Base-by-base conservation (phyloP, 2,113 vertebrate genomes). In the Quiscalus mexicanus region DNA sequence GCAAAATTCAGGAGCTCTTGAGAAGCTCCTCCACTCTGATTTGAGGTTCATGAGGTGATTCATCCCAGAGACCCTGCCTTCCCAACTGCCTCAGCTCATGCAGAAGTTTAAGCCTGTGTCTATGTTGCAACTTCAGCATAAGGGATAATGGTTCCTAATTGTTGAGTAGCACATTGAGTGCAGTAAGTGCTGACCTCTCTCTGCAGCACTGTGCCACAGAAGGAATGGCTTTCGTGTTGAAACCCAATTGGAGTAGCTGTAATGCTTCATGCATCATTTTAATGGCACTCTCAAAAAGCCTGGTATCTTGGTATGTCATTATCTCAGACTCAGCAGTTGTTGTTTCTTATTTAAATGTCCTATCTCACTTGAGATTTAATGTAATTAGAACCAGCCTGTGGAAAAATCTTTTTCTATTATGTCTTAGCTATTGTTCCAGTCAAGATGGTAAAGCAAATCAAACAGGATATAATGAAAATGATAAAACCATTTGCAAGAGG, bases 331-430 rank as follows among this genome's bases (percentile, higher is more conserved):
- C 77, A 86, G 83, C 95, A 94, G 90, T 95, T 93, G 91, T 93
- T 96, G 92, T 96, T 97, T 93, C 90, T 96, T 97, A 93, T 96
- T 91, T 87, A 91, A 96, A 93, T 93, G 58, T 75, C 87, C 93
- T 93, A 86, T 93, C 79, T 96, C 85, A 78, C 89, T 94, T 77
- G 93, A 94, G 96, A 91, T 78, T 95, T 96, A 89, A 80, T 95
- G 58, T 95, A 96, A 95, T 97, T 95, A 96, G 92, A 96, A 89
- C 78, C 89, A 96, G 80, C 84, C 81, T 93, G 90, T 97, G 82
- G 91, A 96, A 93, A 96, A 84, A 83, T 95, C 49, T 82, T 71
- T 89, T 85, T 62, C 77, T 85, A 69, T 97, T 95, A 90, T 88
- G 86, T 79, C 71, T 90, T 90, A 64, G 90, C 86, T 94, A 86